Evolutionary conservation across 1,140 invertebrate species (phyloP), one percentile per base, ranked within the genome.

Genomic region (Sminthurides bifidus): DNA sequence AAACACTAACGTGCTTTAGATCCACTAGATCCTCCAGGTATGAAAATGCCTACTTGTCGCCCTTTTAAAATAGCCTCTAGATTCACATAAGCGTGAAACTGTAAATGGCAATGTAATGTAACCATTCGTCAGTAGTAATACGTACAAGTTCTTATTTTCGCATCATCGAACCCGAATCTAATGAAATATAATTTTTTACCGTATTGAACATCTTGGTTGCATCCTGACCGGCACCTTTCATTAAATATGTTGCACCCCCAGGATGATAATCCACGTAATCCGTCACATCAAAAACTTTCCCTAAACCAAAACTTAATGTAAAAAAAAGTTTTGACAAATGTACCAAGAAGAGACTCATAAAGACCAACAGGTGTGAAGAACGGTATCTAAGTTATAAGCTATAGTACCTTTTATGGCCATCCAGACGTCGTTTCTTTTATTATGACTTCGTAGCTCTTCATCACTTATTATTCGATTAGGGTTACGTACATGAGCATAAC

Each of bases 221-320:
- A 58, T 61, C 59, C 44, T 54, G 40, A 2, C 59, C 59, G 24
- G 49, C 37, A 19, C 41, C 54, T 58, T 61, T 61, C 14, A 52
- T 49, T 19, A 61, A 37, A 10, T 45, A 30, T 10, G 51, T 17
- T 17, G 52, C 10, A 15, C 59, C 59, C 27, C 59, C 59, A 27
- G 59, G 59, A 50, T 61, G 59, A 40, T 49, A 52, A n/a, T 37
- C 31, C 24, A 52, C 23, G 27, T 61, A 61, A 24, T 58, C 59
- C 12, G 59, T 58, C 19, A 61, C 52, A 46, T 61, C 51, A 35
- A 57, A 61, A 23, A 61, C 56, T 51, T 56, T 57, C 14, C 55
- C 52, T 54, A 31, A 6, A 48, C 38, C 3, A 33, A 14, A 35
- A 31, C 30, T 3, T 19, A 40, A 52, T 14, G 17, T 43, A 8